phyloP scores from a whole-genome alignment of 2,113 vertebrate species.

The Pelvicachromis taeniatus region DNA sequence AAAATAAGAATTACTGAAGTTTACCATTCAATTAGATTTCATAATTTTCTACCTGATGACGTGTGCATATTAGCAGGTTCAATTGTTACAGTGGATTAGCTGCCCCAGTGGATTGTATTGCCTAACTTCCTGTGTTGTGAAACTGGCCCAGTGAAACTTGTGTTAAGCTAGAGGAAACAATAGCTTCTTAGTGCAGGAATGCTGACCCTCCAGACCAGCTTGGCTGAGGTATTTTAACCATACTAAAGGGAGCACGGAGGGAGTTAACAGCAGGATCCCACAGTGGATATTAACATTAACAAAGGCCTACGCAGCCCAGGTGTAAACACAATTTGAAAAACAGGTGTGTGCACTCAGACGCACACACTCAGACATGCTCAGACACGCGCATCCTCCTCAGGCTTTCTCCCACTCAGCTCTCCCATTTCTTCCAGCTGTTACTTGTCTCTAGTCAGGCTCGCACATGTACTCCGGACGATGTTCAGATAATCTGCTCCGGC shows the following conservation, averaged over 20 bases:
- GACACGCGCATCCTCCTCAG: not conserved
- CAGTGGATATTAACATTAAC: not conserved
- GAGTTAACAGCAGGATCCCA: not conserved
- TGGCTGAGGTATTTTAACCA: not conserved
- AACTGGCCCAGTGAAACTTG: slow-evolving; percentile 28
- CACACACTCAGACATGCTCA: not conserved
- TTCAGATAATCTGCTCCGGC: not conserved
- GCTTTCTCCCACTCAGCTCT: not conserved
- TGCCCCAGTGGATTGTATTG: slow-evolving; percentile 25
- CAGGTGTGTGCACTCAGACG: not conserved
- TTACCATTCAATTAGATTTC: not conserved
- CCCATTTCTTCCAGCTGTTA: not conserved
- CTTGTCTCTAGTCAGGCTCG: not conserved
- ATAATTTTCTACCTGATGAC: not conserved
- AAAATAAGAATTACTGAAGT: not conserved
- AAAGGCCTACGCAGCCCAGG: not conserved
- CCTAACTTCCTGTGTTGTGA: slow-evolving; percentile 52
- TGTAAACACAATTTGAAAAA: not conserved
- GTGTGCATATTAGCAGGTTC: slow-evolving; percentile 10
- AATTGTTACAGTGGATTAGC: slow-evolving; percentile 13
- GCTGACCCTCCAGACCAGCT: slow-evolving; percentile 26
- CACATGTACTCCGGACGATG: not conserved
- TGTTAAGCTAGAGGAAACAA: slow-evolving; percentile 39
- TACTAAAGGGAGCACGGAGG: not conserved
- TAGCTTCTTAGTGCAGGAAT: slow-evolving; percentile 57